These are phyloP conservation scores for Morpho deidamia DNA, from an alignment of 2,888 invertebrate species.

Conservation along the genomic window DNA sequence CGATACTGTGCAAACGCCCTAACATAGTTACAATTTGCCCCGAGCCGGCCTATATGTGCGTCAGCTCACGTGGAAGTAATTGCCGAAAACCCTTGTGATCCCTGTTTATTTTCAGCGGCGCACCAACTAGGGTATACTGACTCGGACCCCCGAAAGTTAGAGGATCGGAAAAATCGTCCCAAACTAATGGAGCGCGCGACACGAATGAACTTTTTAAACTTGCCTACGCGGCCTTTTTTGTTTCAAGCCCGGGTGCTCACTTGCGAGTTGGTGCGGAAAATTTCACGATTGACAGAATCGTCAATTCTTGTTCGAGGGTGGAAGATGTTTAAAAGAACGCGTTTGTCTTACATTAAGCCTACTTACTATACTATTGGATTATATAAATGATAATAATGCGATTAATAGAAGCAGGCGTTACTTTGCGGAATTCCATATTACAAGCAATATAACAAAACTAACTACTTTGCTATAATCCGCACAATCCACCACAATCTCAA, in stretches of 20 bases:
- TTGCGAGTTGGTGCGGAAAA: conserved; percentile 21
- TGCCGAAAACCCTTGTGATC: conserved; percentile 44
- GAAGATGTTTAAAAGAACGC: conserved; percentile 15
- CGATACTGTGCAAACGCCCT: conserved; percentile 25
- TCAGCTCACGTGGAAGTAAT: conserved; percentile 23
- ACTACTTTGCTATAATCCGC: too few species aligned
- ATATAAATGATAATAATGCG: too few species aligned
- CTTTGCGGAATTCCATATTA: too few species aligned
- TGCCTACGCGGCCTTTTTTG: conserved; percentile 22
- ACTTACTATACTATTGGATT: too few species aligned
- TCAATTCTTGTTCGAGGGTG: conserved; percentile 15
- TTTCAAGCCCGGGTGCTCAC: conserved; percentile 18
- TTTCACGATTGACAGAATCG: conserved; percentile 25
- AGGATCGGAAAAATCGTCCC: conserved; percentile 53
- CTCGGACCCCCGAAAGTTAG: conserved; percentile 43
- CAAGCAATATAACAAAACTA: too few species aligned
- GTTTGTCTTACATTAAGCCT: too few species aligned
- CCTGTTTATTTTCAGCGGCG: conserved; percentile 51
- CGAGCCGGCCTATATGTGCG: conserved; percentile 12
- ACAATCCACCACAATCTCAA: too few species aligned
- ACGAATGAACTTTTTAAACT: conserved; percentile 58
- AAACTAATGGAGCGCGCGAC: conserved; percentile 62
- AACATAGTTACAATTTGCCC: conserved; percentile 24
- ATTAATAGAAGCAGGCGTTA: too few species aligned
- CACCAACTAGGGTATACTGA: conserved; percentile 34